Base-by-base conservation (phyloP, 1,140 invertebrate species). In the Euura lappo region DNA sequence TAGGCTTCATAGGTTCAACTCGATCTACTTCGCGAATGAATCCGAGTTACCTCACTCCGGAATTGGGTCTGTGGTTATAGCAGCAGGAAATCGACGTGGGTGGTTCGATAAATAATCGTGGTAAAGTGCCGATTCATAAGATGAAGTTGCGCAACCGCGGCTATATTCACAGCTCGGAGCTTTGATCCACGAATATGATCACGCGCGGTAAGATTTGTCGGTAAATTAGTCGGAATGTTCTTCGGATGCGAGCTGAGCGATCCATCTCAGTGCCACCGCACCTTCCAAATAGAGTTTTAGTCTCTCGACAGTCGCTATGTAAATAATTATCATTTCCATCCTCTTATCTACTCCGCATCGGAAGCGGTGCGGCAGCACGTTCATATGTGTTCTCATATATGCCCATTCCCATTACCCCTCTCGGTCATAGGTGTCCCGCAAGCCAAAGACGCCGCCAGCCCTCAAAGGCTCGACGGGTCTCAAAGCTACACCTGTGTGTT, bases 401-500 rank as follows among this genome's bases (percentile, higher is more conserved):
- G 13, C 8, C 10, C 13, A 60, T 60, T 11, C 51, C 13, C n/a
- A n/a, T 60, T 60, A 8, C 51, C 51, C 51, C 8, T 60, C n/a
- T n/a, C n/a, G n/a, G n/a, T n/a, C n/a, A n/a, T n/a, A n/a, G 51
- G 51, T 60, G 51, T 60, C 51, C n/a, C 8, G 2, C 51, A 60
- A 60, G 13, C 8, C 5, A 60, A 60, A 60, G 51, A 60, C 51
- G 51, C 51, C 51, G 51, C 51, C 51, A 0, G 6, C 8, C 51
- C 13, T n/a, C 51, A 60, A 60, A n/a, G 51, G 51, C 8, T n/a
- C 51, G 51, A 60, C 51, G n/a, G 8, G 2, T 60, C 13, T n/a
- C 51, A 60, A 60, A n/a, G 51, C 51, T 60, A n/a, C 51, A 60
- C 51, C 51, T 60, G 51, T 60, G 51, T n/a, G 6, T n/a, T 60